Evolutionary conservation across 2,113 vertebrate species (phyloP).

Genomic region (Cinclus mexicanus): DNA sequence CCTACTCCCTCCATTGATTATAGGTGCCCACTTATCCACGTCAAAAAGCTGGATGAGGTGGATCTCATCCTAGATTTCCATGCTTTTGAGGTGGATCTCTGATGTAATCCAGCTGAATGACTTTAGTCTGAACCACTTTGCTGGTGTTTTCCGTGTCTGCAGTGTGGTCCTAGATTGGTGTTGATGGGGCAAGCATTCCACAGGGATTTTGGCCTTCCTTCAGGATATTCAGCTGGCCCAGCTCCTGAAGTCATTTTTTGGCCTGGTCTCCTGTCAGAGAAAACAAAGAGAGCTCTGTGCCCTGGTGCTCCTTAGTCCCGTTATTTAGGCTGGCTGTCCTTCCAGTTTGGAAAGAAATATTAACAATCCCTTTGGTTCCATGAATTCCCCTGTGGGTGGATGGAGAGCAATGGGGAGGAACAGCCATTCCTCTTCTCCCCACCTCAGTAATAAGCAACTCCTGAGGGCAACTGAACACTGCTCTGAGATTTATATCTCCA

Average conservation of each 20-base stretch:
- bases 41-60: background rate
- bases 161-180: rapidly evolving
- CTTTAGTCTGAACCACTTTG: background rate
- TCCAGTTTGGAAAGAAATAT: background rate
- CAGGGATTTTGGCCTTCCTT: background rate
- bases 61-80: background rate
- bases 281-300: background rate
- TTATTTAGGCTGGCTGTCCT: background rate
- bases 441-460: background rate
- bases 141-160: background rate
- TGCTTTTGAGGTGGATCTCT: background rate
- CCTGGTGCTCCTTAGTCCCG: background rate
- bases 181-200: background rate
- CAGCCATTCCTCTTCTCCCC: background rate
- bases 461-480: background rate
- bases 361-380: background rate
- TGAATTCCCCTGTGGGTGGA: background rate
- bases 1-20: background rate
- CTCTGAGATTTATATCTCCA: background rate
- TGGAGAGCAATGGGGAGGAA: background rate
- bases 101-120: background rate
- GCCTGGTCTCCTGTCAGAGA: background rate
- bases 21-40: background rate
- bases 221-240: background rate
- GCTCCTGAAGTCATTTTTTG: background rate